A percentile compares a stretch with the other conserved stretches of the same genome.
These are phyloP conservation scores for Gryon sp. DNA, from an alignment of 1,140 invertebrate species.

Conservation along the genomic window DNA sequence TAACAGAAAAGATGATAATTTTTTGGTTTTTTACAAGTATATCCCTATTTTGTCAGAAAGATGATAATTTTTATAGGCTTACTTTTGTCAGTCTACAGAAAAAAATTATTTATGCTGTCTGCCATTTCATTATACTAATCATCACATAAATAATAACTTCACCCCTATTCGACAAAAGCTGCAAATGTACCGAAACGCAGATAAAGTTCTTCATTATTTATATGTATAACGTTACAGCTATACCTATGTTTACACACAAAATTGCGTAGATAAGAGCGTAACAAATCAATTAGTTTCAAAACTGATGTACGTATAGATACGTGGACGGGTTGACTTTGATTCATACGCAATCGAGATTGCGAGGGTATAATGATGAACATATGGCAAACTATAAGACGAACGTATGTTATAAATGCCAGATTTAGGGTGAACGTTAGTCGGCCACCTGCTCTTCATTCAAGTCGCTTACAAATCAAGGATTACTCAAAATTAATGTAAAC, in stretches of 20 bases:
- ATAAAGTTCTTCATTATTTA: conserved; percentile 25
- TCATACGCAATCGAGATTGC: conserved; percentile 63
- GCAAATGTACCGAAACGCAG: neutral
- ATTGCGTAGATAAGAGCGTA: conserved; percentile 59
- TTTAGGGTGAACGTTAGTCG: conserved; percentile 64
- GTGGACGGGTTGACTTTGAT: conserved; percentile 61
- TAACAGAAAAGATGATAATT: no score
- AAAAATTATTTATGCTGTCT: no score
- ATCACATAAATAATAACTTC: neutral
- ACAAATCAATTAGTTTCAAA: conserved; percentile 69
- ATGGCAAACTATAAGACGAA: conserved; percentile 65
- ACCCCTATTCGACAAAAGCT: neutral
- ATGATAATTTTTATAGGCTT: no score
- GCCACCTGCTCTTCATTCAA: conserved; percentile 69
- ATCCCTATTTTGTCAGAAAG: no score
- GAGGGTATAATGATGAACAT: conserved; percentile 70
- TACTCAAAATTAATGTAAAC: conserved; percentile 29
- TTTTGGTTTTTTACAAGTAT: no score
- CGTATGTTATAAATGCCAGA: conserved; percentile 65
- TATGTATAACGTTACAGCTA: conserved; percentile 20
- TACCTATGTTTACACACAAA: conserved; percentile 42
- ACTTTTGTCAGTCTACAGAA: no score
- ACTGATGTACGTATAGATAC: conserved; percentile 52
- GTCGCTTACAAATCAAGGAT: conserved; percentile 60
- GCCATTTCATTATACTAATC: no score